Percentiles rank a stretch among this genome's conserved stretches.
These are phyloP conservation scores for Eremobia ochroleuca DNA, from an alignment of 2,888 invertebrate species.

Conservation along the genomic window DNA sequence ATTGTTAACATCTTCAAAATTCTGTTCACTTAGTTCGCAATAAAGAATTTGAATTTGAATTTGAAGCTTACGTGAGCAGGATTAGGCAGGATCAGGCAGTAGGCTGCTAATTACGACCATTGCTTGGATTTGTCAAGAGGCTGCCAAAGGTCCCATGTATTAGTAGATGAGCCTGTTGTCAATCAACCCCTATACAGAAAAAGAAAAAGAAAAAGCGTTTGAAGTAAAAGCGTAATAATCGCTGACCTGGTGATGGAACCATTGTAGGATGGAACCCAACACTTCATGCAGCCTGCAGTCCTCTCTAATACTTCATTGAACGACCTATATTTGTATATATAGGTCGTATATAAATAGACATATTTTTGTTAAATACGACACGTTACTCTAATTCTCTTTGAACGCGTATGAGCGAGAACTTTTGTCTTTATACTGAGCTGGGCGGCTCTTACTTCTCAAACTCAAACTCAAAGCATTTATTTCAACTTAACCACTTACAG, in stretches of 20 bases:
- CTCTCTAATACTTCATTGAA: neutral
- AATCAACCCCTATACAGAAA: neutral
- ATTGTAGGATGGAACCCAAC: neutral
- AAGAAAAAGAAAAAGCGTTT: no score
- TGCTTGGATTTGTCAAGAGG: neutral
- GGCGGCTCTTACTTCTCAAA: neutral
- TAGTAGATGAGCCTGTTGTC: neutral
- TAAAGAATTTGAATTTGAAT: no score
- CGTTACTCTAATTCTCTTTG: neutral
- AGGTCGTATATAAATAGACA: neutral
- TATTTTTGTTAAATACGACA: neutral
- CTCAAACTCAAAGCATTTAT: no score
- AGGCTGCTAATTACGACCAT: neutral
- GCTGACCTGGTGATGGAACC: neutral
- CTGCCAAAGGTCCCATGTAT: neutral
- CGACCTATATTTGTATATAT: neutral
- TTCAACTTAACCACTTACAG: no score
- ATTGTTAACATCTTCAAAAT: no score
- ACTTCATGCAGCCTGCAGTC: neutral
- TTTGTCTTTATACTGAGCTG: constrained; percentile 4
- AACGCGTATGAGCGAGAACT: neutral
- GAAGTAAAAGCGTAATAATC: no score
- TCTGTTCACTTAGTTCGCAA: no score
- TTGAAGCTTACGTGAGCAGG: neutral
- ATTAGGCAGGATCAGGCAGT: neutral